Evolutionary conservation across 2,797 vertebrate genomes (phyloP).

Genomic region (Notamacropus eugenii): DNA sequence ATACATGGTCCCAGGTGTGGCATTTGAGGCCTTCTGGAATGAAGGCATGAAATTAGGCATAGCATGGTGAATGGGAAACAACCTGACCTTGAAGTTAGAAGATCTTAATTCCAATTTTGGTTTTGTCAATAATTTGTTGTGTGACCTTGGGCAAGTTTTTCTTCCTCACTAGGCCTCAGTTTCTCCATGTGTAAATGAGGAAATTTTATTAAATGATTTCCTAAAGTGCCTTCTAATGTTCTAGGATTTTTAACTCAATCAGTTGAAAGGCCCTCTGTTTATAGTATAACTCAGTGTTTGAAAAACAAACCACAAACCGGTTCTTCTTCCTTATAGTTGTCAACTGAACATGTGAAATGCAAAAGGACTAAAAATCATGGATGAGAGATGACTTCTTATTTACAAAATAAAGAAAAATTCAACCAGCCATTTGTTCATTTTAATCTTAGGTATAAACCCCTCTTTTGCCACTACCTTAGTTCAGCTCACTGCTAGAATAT

Average conservation of each 20-base stretch:
- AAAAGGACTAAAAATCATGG: neutral
- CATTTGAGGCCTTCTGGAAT: neutral
- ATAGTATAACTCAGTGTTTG: neutral
- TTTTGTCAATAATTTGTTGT: neutral
- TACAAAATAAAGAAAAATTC: neutral
- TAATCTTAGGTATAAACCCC: neutral
- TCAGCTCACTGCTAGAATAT: neutral
- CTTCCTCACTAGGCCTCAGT: neutral
- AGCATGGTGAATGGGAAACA: neutral
- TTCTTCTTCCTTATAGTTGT: neutral
- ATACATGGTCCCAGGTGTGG: neutral
- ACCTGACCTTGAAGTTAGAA: neutral
- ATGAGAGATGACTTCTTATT: neutral
- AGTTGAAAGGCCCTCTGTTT: neutral
- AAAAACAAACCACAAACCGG: neutral
- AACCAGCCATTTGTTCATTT: neutral
- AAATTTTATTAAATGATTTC: neutral
- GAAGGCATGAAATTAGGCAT: neutral
- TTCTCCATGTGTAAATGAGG: neutral
- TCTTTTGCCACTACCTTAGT: constrained; percentile 1
- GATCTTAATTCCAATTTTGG: neutral
- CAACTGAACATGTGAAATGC: neutral
- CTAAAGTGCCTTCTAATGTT: neutral
- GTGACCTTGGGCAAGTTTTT: neutral
- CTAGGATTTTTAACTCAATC: neutral